Conservation (phyloP, 2,797 vertebrate genomes). For the Spinibarbus caldwelli region DNA sequence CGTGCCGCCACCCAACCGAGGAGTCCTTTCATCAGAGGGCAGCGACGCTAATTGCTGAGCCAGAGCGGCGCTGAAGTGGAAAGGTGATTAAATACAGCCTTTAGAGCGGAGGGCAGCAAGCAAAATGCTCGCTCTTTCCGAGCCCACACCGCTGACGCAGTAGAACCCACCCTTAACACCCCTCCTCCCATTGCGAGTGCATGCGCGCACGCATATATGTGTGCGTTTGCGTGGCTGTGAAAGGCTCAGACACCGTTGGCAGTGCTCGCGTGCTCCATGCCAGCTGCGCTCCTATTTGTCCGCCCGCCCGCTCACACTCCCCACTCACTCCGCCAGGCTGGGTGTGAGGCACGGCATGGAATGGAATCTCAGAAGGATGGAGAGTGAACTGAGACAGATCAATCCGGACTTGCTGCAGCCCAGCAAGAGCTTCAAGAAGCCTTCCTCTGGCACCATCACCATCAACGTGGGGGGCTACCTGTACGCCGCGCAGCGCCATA, state of each 20-base stretch:
- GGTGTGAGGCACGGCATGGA: slow-evolving; percentile 84
- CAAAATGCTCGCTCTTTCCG: slow-evolving; percentile 44
- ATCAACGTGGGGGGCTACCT: slow-evolving; percentile 97
- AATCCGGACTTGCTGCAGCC: slow-evolving; percentile 90
- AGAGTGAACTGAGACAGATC: slow-evolving; percentile 90
- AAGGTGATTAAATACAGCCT: slow-evolving; percentile 63
- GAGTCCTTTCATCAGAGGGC: slow-evolving; percentile 68
- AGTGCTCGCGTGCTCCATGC: slow-evolving; percentile 76
- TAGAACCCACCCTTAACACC: slow-evolving; percentile 70
- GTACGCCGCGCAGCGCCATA: slow-evolving; percentile 94
- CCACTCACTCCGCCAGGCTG: slow-evolving; percentile 72
- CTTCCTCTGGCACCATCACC: slow-evolving; percentile 88
- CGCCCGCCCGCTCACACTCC: slow-evolving; percentile 78
- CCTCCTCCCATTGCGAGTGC: slow-evolving; percentile 64
- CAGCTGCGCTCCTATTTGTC: slow-evolving; percentile 57
- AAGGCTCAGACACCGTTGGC: slow-evolving; percentile 74
- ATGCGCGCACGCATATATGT: slow-evolving; percentile 60
- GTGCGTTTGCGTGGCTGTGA: slow-evolving; percentile 58
- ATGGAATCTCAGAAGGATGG: slow-evolving; percentile 92
- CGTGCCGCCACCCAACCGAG: slow-evolving; percentile 63
- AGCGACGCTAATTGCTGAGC: slow-evolving; percentile 68
- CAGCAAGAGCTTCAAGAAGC: slow-evolving; percentile 92
- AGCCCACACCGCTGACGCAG: slow-evolving; percentile 61
- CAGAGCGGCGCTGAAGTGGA: slow-evolving; percentile 53
- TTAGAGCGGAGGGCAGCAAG: slow-evolving; percentile 61